These are phyloP conservation scores for Cephus pygmeus DNA, from an alignment of 2,888 invertebrate species.

Conservation along the genomic window DNA sequence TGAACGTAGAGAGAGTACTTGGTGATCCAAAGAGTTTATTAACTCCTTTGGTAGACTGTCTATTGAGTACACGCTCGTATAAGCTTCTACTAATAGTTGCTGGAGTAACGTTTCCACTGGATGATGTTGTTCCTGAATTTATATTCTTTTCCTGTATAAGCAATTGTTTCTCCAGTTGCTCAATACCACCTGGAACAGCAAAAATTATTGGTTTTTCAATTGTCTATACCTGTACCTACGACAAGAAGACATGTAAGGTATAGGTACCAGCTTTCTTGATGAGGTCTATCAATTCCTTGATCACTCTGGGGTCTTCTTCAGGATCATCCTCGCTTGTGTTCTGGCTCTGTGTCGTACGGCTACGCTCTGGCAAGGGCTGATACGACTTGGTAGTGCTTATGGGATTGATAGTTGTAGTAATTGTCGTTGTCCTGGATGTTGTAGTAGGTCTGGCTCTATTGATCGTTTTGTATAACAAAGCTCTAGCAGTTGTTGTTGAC, in stretches of 20 bases:
- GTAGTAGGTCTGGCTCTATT: conserved; percentile 52
- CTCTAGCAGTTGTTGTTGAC: conserved; percentile 47
- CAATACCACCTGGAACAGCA: conserved; percentile 77
- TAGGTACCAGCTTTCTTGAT: conserved; percentile 83
- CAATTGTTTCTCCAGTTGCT: conserved; percentile 85
- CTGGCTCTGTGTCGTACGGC: not conserved
- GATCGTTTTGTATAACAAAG: conserved; percentile 59
- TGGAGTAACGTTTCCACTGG: conserved; percentile 68
- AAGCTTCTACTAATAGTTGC: conserved; percentile 79
- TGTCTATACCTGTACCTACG: not conserved
- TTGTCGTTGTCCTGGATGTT: conserved; percentile 54
- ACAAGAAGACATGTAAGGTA: not conserved
- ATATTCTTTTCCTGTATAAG: conserved; percentile 69
- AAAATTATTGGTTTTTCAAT: not conserved
- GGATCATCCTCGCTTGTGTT: conserved; percentile 60
- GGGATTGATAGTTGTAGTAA: conserved; percentile 47
- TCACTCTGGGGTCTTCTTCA: conserved; percentile 80
- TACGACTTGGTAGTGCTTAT: conserved; percentile 38
- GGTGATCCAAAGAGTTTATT: conserved; percentile 7
- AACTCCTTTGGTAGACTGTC: conserved; percentile 38
- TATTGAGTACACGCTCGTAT: conserved; percentile 78
- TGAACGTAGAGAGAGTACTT: not conserved
- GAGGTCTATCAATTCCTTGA: conserved; percentile 84
- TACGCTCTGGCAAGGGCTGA: conserved; percentile 34
- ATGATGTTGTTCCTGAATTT: conserved; percentile 35